These are phyloP conservation scores for Drosophila simulans DNA, from an alignment of 1,140 invertebrate genomes.

Conservation along the genomic window DNA sequence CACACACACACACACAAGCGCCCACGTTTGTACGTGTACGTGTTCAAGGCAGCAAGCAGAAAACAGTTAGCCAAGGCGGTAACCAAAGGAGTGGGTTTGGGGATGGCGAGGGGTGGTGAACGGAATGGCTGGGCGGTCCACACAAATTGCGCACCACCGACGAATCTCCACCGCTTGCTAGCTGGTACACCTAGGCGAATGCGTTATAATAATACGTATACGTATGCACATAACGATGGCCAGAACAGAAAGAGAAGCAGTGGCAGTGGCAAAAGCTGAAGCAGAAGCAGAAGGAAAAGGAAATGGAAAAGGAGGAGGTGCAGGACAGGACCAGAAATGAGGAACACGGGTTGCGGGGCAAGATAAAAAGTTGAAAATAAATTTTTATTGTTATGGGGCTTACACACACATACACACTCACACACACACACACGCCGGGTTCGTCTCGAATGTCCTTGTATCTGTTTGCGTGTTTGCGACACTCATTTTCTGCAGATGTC, in stretches of 20 bases:
- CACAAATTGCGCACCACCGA: constrained; percentile 57
- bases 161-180: constrained; percentile 31
- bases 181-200: constrained; percentile 75
- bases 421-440: constrained; percentile 12
- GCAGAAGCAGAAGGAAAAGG: constrained; percentile 5
- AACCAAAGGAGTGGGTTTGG: not conserved
- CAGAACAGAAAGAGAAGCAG: constrained; percentile 33
- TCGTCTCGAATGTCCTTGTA: constrained; percentile 74
- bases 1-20: constrained; percentile 6
- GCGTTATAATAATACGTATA: constrained; percentile 82
- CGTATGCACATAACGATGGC: constrained; percentile 68
- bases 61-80: constrained; percentile 69
- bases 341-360: constrained; percentile 29
- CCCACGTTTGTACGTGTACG: constrained; percentile 6
- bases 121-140: constrained; percentile 34
- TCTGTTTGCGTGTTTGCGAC: constrained; percentile 82
- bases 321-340: constrained; percentile 15
- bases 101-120: not conserved
- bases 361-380: constrained; percentile 83
- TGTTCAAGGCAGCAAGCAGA: constrained; percentile 58
- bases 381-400: constrained; percentile 82
- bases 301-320: not conserved
- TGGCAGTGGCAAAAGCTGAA: constrained; percentile 8
- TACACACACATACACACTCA: constrained; percentile 42
- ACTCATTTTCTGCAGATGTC: constrained; percentile 82